These are phyloP conservation scores for Amiota mariae DNA, from an alignment of 2,888 invertebrate genomes.

Conservation along the genomic window DNA sequence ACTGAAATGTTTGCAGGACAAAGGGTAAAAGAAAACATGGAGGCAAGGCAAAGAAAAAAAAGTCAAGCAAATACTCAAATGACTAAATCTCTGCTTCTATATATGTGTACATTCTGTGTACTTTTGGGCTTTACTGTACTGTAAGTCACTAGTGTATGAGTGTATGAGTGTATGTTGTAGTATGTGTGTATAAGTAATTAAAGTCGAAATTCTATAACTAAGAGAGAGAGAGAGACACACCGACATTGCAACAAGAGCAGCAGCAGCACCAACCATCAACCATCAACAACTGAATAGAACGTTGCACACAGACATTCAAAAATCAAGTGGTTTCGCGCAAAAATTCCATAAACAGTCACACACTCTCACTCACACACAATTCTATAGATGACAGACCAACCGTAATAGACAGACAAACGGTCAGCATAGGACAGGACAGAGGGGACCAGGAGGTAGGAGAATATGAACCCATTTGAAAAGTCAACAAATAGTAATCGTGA, in stretches of 20 bases:
- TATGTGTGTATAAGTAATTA: slow-evolving; percentile 26
- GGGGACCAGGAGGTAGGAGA: too few species aligned
- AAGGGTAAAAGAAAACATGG: background rate
- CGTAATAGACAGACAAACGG: background rate
- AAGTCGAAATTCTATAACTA: slow-evolving; percentile 30
- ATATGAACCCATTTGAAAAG: background rate
- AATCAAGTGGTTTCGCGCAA: slow-evolving; percentile 27
- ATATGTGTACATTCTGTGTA: background rate
- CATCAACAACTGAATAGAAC: slow-evolving; percentile 27
- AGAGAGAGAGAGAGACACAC: slow-evolving; percentile 14
- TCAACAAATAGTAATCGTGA: slow-evolving; percentile 16
- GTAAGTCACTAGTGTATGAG: background rate
- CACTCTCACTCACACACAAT: background rate
- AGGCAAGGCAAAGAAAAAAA: slow-evolving; percentile 8
- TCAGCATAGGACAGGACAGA: background rate
- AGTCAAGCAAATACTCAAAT: slow-evolving; percentile 21
- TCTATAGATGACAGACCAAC: background rate
- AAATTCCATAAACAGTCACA: slow-evolving; percentile 15
- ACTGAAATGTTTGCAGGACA: background rate
- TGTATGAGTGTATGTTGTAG: too few species aligned
- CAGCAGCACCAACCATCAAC: slow-evolving; percentile 25
- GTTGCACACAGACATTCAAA: slow-evolving; percentile 1
- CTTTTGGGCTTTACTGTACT: background rate
- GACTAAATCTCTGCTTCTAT: slow-evolving; percentile 25
- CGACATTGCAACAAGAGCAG: background rate